Evolutionary conservation across 2,888 invertebrate species (phyloP).

Genomic region (Drosophila meridiana): DNA sequence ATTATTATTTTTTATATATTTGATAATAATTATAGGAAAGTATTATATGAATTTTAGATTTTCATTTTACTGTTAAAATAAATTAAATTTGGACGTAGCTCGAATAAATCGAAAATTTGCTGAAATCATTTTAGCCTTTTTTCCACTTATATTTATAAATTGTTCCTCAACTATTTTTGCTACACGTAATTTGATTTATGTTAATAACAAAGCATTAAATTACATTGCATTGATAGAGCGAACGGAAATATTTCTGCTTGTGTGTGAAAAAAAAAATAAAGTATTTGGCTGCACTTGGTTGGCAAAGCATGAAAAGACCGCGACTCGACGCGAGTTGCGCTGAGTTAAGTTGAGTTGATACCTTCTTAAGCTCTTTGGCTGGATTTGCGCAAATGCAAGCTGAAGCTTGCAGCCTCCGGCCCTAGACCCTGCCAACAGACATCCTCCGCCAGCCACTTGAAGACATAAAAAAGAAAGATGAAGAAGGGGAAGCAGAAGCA

Average conservation of each 20-base stretch:
- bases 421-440: background rate
- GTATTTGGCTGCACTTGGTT: slow-evolving; percentile 2
- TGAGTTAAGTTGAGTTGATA: slow-evolving; percentile 53
- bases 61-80: no score
- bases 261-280: background rate
- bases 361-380: slow-evolving; percentile 59
- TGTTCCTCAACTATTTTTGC: background rate
- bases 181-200: background rate
- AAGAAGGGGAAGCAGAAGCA: background rate
- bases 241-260: background rate
- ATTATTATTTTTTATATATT: no score
- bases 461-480: slow-evolving; percentile 6
- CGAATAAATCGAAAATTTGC: no score
- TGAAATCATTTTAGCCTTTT: no score
- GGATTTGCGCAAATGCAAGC: slow-evolving; percentile 58
- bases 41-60: no score
- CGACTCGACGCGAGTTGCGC: slow-evolving; percentile 15
- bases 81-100: no score
- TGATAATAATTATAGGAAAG: no score
- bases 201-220: background rate
- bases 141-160: no score
- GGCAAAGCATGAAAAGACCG: background rate
- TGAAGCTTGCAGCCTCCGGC: slow-evolving; percentile 36
- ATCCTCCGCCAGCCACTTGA: slow-evolving; percentile 27
- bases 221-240: background rate